Evolutionary conservation across 2,797 vertebrate species (phyloP).

Genomic region (Myiothlypis chrysogaster): DNA sequence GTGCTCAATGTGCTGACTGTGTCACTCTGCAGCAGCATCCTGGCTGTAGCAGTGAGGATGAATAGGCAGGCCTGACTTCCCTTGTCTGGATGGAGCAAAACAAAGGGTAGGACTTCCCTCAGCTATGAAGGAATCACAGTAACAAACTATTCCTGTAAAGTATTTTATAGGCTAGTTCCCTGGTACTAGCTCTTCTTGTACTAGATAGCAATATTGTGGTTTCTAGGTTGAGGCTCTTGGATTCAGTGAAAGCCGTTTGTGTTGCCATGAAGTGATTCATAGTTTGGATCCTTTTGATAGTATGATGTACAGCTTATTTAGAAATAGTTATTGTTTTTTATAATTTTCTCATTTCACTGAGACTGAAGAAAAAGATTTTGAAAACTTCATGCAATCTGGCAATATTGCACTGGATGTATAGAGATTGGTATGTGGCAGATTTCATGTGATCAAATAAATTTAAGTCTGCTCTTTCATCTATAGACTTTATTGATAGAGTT

Average conservation of each 20-base stretch:
- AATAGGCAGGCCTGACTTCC: background rate
- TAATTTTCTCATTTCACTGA: background rate
- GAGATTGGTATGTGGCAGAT: background rate
- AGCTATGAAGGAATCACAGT: background rate
- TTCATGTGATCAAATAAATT: background rate
- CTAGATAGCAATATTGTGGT: background rate
- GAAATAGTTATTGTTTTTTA: background rate
- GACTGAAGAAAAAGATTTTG: background rate
- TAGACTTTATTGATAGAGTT: background rate
- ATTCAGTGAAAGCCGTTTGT: background rate
- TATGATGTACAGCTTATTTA: background rate
- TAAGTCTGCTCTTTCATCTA: background rate
- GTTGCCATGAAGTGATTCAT: background rate
- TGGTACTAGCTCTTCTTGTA: background rate
- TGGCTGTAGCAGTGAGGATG: background rate
- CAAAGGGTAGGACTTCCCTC: background rate
- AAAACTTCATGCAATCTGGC: background rate
- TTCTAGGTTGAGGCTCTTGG: background rate
- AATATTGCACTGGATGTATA: background rate
- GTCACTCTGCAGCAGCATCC: background rate
- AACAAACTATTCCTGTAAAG: background rate
- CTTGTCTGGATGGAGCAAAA: background rate
- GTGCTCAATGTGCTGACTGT: rapidly evolving
- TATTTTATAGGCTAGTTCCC: background rate
- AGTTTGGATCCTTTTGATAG: background rate